These are phyloP conservation scores for Hyles euphorbiae DNA, from an alignment of 1,140 invertebrate genomes.

Conservation along the genomic window DNA sequence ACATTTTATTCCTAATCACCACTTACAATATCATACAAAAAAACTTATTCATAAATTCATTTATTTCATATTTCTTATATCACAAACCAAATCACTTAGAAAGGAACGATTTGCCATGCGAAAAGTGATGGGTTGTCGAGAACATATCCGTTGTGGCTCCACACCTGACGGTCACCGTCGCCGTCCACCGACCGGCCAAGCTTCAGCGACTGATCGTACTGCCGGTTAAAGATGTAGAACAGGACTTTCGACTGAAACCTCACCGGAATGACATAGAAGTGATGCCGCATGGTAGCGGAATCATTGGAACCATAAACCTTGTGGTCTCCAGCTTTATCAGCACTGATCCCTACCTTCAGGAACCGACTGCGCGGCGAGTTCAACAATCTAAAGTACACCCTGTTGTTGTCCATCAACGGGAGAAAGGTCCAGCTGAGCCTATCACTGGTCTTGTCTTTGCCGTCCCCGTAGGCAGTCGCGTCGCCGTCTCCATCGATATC, in stretches of 20 bases:
- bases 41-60: too few species aligned
- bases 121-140: not conserved
- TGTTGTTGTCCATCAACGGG: not conserved
- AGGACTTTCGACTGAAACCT: not conserved
- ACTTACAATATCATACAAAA: too few species aligned
- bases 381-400: slow-evolving; percentile 4
- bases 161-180: not conserved
- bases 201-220: slow-evolving; percentile 3
- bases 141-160: not conserved
- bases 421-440: not conserved
- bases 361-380: not conserved
- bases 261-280: slow-evolving; percentile 4
- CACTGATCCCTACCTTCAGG: not conserved
- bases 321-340: not conserved
- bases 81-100: not conserved
- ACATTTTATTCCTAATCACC: too few species aligned
- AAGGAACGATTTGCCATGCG: not conserved
- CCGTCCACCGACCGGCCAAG: not conserved
- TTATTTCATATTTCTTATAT: too few species aligned
- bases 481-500: too few species aligned
- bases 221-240: slow-evolving; percentile 6
- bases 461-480: too few species aligned
- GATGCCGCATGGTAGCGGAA: not conserved
- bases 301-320: not conserved
- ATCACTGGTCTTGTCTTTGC: too few species aligned